phyloP scores from a whole-genome alignment of 2,113 vertebrate genomes.

The Tupaia chinensis region DNA sequence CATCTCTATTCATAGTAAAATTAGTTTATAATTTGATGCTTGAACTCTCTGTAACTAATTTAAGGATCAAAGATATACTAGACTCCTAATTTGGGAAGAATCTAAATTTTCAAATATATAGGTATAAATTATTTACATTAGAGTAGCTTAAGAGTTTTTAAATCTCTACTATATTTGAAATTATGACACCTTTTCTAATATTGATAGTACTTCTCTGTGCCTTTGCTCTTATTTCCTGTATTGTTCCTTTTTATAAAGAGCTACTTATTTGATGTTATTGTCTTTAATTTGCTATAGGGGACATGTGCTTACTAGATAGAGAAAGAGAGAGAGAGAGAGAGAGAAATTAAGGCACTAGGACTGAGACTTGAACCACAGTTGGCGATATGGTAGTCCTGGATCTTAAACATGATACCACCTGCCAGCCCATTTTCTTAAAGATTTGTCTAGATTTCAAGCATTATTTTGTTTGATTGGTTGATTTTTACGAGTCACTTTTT shows the following conservation, averaged over 20 bases:
- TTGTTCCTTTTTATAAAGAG: neutral
- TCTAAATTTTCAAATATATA: neutral
- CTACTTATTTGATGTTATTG: too few species aligned
- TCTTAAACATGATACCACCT: too few species aligned
- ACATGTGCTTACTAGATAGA: too few species aligned
- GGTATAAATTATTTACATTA: neutral
- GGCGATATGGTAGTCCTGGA: too few species aligned
- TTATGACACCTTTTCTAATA: neutral
- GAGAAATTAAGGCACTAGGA: too few species aligned
- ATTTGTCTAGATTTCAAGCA: neutral
- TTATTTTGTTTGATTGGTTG: neutral
- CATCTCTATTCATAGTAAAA: neutral
- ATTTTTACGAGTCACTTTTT: neutral
- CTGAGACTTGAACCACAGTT: too few species aligned
- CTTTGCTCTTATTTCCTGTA: neutral
- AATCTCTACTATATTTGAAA: neutral
- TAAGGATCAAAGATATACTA: neutral
- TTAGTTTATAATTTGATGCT: neutral
- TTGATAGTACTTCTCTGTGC: neutral
- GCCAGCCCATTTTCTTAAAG: neutral
- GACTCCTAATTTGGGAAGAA: neutral
- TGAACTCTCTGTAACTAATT: neutral
- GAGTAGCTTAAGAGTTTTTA: conserved; percentile 1
- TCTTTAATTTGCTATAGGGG: too few species aligned
- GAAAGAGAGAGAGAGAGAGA: too few species aligned